phyloP scores from a whole-genome alignment of 2,888 invertebrate genomes.

The Halictus ligatus region DNA sequence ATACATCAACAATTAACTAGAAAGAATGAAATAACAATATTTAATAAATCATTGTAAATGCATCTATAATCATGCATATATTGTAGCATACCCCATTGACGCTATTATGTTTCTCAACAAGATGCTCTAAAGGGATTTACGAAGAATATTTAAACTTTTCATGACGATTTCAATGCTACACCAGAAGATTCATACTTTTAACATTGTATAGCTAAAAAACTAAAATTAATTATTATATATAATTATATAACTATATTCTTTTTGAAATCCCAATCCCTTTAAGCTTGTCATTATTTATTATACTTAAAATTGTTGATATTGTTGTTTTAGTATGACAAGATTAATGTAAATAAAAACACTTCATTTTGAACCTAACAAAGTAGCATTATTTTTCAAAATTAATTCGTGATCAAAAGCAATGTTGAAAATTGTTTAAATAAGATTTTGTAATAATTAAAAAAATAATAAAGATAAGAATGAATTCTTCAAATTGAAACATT shows the following conservation, averaged over 20 bases:
- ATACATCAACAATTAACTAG: conserved; percentile 69
- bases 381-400: conserved; percentile 39
- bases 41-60: conserved; percentile 65
- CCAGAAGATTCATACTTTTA: neutral
- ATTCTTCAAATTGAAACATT: conserved; percentile 56
- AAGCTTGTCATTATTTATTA: conserved; percentile 15
- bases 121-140: conserved; percentile 47
- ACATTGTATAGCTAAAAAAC: neutral
- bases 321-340: neutral
- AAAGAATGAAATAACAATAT: conserved; percentile 67
- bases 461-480: conserved; percentile 56
- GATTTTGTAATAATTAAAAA: conserved; percentile 50
- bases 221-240: neutral
- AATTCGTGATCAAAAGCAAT: conserved; percentile 49
- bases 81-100: conserved; percentile 58
- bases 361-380: conserved; percentile 23
- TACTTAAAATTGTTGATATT: neutral
- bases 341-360: neutral
- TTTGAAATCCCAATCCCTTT: conserved; percentile 27
- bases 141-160: conserved; percentile 4
- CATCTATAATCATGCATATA: conserved; percentile 71
- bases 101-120: conserved; percentile 41
- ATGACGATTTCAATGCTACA: neutral
- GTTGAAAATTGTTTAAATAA: conserved; percentile 47
- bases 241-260: neutral